Percentiles rank a stretch among this genome's conserved stretches.
Evolutionary conservation across 2,888 invertebrate genomes (phyloP).

Genomic region (Drosophila flavopinicola): DNA sequence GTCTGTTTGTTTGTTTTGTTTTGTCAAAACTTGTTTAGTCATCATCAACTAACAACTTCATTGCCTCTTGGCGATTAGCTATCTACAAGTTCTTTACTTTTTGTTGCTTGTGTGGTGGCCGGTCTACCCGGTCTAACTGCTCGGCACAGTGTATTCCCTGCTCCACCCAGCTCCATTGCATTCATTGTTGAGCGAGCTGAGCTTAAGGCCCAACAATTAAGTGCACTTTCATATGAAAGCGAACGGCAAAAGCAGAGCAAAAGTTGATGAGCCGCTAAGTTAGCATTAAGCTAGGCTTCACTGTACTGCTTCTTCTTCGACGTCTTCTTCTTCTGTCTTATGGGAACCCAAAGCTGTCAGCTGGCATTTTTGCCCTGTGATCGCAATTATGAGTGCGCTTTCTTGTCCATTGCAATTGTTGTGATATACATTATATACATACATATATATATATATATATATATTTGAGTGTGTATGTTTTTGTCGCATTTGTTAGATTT

Average conservation of each 20-base stretch:
- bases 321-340: not conserved
- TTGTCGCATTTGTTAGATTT: conserved; percentile 30
- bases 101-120: not conserved
- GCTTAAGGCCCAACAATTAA: conserved; percentile 41
- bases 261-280: conserved; percentile 51
- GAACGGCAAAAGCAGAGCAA: conserved; percentile 43
- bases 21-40: conserved; percentile 50
- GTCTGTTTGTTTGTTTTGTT: conserved; percentile 3
- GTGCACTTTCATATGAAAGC: conserved; percentile 53
- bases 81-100: conserved; percentile 26
- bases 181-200: no score
- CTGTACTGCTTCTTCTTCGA: not conserved
- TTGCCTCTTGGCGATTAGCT: conserved; percentile 23
- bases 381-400: conserved; percentile 49
- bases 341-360: conserved; percentile 18
- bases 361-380: conserved; percentile 34
- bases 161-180: conserved; percentile 18
- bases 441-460: not conserved
- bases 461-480: not conserved
- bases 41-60: conserved; percentile 23
- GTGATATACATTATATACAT: conserved; percentile 1
- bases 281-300: conserved; percentile 6
- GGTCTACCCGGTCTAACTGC: conserved; percentile 10
- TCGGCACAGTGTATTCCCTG: conserved; percentile 16
- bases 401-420: conserved; percentile 36